Conservation (phyloP, 2,888 invertebrate genomes). For the Drosophila macrospina region DNA sequence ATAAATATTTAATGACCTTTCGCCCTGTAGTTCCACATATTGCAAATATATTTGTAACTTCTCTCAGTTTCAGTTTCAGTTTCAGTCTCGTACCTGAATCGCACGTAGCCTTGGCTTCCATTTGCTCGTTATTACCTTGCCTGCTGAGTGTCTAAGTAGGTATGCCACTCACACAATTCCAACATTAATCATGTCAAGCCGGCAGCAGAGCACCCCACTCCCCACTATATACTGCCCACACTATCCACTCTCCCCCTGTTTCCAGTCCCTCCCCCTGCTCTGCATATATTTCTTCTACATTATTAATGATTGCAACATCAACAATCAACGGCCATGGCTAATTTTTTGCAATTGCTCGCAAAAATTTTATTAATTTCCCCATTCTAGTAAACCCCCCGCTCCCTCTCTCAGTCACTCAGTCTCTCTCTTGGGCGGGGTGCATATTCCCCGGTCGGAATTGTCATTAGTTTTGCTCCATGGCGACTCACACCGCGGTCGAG, state of each 20-base stretch:
- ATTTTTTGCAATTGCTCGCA: constrained; percentile 70
- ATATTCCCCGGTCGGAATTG: neutral
- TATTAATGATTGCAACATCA: constrained; percentile 68
- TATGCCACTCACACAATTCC: constrained; percentile 64
- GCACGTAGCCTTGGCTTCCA: constrained; percentile 16
- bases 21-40: neutral
- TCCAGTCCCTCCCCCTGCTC: neutral
- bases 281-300: constrained; percentile 13
- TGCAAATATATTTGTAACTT: constrained; percentile 9
- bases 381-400: neutral
- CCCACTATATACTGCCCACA: too few species aligned
- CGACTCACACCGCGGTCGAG: constrained; percentile 55
- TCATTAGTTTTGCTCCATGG: constrained; percentile 51
- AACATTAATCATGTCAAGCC: constrained; percentile 63
- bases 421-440: too few species aligned
- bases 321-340: constrained; percentile 68
- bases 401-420: neutral
- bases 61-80: constrained; percentile 5
- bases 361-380: constrained; percentile 62
- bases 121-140: constrained; percentile 44
- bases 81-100: constrained; percentile 10
- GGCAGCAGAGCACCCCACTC: neutral
- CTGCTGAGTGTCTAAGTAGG: constrained; percentile 14
- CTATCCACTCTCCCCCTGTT: too few species aligned
- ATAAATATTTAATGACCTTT: constrained; percentile 14